These are phyloP conservation scores for Druon quercuslanigerum DNA, from an alignment of 1,140 invertebrate species.

Conservation along the genomic window DNA sequence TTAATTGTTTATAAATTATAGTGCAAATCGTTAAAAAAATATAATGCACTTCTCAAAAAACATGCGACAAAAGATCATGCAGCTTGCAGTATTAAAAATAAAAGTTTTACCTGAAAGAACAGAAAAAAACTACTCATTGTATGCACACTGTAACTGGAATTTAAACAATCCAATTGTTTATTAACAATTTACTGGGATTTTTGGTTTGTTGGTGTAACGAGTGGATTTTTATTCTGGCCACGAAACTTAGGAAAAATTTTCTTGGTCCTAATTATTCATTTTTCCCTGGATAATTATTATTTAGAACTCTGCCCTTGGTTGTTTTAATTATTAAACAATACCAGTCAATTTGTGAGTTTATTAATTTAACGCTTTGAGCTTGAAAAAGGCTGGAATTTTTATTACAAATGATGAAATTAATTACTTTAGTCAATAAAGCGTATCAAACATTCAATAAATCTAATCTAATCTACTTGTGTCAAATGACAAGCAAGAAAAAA, in stretches of 20 bases:
- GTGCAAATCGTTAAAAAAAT: constrained; percentile 18
- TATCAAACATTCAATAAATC: too few relatives aligned
- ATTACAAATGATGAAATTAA: too few relatives aligned
- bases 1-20: background rate
- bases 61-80: constrained; percentile 10
- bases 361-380: too few relatives aligned
- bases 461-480: too few relatives aligned
- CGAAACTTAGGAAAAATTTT: background rate
- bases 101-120: constrained; percentile 44
- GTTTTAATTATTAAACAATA: too few relatives aligned
- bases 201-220: background rate
- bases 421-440: too few relatives aligned
- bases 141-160: background rate
- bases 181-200: constrained; percentile 21
- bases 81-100: constrained; percentile 25
- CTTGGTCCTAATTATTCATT: background rate
- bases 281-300: background rate
- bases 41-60: constrained; percentile 43
- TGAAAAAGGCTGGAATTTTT: too few relatives aligned
- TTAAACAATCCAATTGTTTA: background rate
- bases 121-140: constrained; percentile 32
- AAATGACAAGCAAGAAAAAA: too few relatives aligned
- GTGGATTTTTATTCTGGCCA: background rate
- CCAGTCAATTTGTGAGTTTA: too few relatives aligned
- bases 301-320: too few relatives aligned